These are phyloP conservation scores for Biston stratarius DNA, from an alignment of 2,888 invertebrate species.

Conservation along the genomic window DNA sequence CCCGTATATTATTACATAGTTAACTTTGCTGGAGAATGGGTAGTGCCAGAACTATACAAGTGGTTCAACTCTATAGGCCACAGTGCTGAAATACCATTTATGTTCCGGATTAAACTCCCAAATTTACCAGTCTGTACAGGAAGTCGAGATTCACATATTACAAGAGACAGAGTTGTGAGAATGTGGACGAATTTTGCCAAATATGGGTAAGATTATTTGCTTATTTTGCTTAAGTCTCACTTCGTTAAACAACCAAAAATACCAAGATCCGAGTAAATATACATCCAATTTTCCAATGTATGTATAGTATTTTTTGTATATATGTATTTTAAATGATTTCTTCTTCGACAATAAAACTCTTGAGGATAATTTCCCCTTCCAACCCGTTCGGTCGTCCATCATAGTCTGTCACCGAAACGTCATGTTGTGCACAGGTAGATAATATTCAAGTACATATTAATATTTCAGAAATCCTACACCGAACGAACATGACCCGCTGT, in stretches of 20 bases:
- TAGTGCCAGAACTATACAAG: conserved; percentile 57
- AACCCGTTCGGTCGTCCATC: too few relatives aligned
- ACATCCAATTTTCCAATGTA: too few relatives aligned
- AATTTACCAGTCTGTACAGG: conserved; percentile 61
- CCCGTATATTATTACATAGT: conserved; percentile 76
- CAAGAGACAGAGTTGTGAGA: conserved; percentile 69
- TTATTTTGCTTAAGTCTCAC: background rate
- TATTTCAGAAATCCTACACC: conserved; percentile 80
- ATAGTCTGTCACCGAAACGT: too few relatives aligned
- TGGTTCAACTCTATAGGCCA: conserved; percentile 71
- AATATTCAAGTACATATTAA: background rate
- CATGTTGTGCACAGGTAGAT: too few relatives aligned
- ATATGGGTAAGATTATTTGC: conserved; percentile 67
- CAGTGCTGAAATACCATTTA: conserved; percentile 70
- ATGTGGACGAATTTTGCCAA: conserved; percentile 85
- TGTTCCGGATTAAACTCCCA: conserved; percentile 66
- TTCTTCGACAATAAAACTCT: too few relatives aligned
- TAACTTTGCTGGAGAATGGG: conserved; percentile 73
- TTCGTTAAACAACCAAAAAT: too few relatives aligned
- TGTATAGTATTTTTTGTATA: too few relatives aligned
- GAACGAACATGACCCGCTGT: conserved; percentile 66
- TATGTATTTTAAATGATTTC: too few relatives aligned
- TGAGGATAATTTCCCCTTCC: too few relatives aligned
- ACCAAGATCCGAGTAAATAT: too few relatives aligned
- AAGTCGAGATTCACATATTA: conserved; percentile 70